phyloP scores from a whole-genome alignment of 2,113 vertebrate genomes.

The Oryzias woworae region DNA sequence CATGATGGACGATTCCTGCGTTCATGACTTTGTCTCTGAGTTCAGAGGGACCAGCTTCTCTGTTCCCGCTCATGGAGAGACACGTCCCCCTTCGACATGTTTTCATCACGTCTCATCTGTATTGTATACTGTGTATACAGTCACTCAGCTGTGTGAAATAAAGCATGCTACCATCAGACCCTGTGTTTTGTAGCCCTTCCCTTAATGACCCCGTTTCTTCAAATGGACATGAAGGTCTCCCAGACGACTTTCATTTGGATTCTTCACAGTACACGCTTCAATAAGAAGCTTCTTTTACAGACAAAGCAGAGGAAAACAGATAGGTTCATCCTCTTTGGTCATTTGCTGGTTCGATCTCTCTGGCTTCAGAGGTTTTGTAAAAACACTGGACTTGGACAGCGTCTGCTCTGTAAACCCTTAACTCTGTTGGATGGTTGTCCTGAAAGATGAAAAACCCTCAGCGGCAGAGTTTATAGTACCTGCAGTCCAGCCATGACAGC shows the following conservation, averaged over 20 bases:
- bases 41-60: constrained; percentile 22
- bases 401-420: constrained; percentile 23
- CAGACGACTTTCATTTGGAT: background rate
- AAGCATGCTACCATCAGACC: constrained; percentile 32
- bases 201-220: constrained; percentile 26
- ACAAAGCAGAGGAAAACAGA: constrained; percentile 35
- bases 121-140: constrained; percentile 77
- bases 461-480: no score
- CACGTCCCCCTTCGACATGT: background rate
- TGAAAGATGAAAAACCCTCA: constrained; percentile 13
- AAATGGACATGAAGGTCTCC: background rate
- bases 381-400: constrained; percentile 35
- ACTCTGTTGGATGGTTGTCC: constrained; percentile 36
- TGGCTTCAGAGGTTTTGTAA: constrained; percentile 36
- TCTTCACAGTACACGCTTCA: constrained; percentile 28
- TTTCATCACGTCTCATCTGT: constrained; percentile 43
- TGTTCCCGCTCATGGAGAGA: no score
- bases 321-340: constrained; percentile 56
- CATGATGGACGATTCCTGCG: no score
- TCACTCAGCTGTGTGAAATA: constrained; percentile 59
- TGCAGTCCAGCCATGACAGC: no score
- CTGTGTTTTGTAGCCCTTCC: background rate
- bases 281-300: constrained; percentile 22
- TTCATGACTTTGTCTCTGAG: background rate
- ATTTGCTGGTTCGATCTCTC: constrained; percentile 60